Base-by-base conservation (phyloP, 1,140 invertebrate genomes). In the Ptiloglossa arizonensis region DNA sequence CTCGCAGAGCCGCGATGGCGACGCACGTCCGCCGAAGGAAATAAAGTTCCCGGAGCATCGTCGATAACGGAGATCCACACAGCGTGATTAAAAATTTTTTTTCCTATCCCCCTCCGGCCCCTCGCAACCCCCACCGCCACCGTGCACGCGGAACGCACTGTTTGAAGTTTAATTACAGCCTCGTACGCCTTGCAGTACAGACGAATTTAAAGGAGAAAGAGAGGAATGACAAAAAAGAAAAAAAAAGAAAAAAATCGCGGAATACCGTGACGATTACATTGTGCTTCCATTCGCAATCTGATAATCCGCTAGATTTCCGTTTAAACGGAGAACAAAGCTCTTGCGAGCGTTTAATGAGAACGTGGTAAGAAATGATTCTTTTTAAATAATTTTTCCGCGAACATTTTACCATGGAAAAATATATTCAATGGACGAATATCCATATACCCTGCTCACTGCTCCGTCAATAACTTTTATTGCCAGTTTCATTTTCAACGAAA, bases 151-250 rank as follows among this genome's bases (percentile, higher is more conserved):
- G 15, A 56, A 59, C 66, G 29, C 73, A 44, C 46, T 56, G 75
- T 77, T 77, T 62, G 67, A 71, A 77, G 66, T 77, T 77, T 77
- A 77, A 77, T 77, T 70, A 71, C 74, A 24, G 17, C 41, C 13
- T 11, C n/a, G 52, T n/a, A 19, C 63, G 50, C 24, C n/a, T 32
- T 15, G 44, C 60, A 35, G 15, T 27, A 38, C 27, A 19, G 56
- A 22, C 24, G 35, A 27, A 54, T 48, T 64, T 44, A 19, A 44
- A 52, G 17, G 17, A 32, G 64, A 48, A 24, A 52, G 15, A 27
- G 22, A 46, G 29, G n/a, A n/a, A n/a, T n/a, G n/a, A n/a, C n/a
- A n/a, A n/a, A n/a, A 15, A 29, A 24, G 60, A 35, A 19, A 9
- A 4, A n/a, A 32, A 68, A 35, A 54, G n/a, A 2, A 19, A 5